phyloP scores from a whole-genome alignment of 2,888 invertebrate genomes.

The Parasteatoda lunata region DNA sequence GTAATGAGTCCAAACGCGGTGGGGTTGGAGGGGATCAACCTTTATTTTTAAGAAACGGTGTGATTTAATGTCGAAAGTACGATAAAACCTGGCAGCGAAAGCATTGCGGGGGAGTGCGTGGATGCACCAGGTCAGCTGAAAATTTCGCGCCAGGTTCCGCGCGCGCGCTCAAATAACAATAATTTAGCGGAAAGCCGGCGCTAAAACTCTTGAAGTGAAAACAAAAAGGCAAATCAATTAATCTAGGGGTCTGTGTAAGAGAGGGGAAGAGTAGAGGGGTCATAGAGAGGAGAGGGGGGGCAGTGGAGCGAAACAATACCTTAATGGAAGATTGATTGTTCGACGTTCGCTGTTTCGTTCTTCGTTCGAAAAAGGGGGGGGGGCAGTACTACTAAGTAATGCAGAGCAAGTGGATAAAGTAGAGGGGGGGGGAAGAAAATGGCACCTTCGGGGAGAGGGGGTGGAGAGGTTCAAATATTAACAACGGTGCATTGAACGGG shows the following conservation, averaged over 20 bases:
- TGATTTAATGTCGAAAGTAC: slow-evolving; percentile 55
- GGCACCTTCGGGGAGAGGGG: slow-evolving; percentile 61
- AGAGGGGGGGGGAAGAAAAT: slow-evolving; percentile 48
- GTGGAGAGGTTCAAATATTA: slow-evolving; percentile 66
- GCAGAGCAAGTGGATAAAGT: slow-evolving; percentile 17
- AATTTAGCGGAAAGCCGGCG: slow-evolving; percentile 67
- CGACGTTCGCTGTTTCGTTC: slow-evolving; percentile 63
- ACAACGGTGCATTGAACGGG: slow-evolving; percentile 65
- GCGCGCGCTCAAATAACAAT: slow-evolving; percentile 66
- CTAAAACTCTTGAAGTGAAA: slow-evolving; percentile 66
- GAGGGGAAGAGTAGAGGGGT: slow-evolving; percentile 23
- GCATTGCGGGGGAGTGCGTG: neutral
- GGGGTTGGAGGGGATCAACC: slow-evolving; percentile 29
- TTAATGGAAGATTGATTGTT: slow-evolving; percentile 69
- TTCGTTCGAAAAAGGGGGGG: slow-evolving; percentile 22
- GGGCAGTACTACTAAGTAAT: slow-evolving; percentile 19
- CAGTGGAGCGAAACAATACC: slow-evolving; percentile 67
- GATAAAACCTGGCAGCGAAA: slow-evolving; percentile 28
- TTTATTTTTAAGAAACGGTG: slow-evolving; percentile 61
- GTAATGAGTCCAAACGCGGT: slow-evolving; percentile 37
- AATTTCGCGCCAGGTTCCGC: slow-evolving; percentile 48
- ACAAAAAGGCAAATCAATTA: slow-evolving; percentile 69
- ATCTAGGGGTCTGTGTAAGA: slow-evolving; percentile 37
- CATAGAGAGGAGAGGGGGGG: slow-evolving; percentile 34
- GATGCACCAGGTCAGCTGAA: slow-evolving; percentile 58